Conservation (phyloP, 1,140 invertebrate species). For the Magallana ariakensis region DNA sequence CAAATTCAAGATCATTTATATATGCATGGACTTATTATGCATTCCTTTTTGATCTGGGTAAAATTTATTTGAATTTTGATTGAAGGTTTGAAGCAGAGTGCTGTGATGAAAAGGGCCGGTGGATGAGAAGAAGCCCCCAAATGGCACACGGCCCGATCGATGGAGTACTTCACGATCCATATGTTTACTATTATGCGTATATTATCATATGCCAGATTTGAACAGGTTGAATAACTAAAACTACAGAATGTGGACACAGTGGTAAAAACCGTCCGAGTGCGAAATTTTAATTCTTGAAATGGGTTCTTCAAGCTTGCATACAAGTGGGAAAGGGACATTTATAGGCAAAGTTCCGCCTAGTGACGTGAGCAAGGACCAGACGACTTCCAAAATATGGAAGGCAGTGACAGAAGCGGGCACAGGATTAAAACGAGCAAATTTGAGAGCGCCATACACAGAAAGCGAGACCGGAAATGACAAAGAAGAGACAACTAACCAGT, state of each 20-base stretch:
- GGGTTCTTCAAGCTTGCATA: conserved; percentile 1
- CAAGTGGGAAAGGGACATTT: conserved; percentile 37
- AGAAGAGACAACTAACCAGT: conserved; percentile 27
- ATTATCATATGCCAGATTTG: conserved; percentile 20
- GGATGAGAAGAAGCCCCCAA: conserved; percentile 9
- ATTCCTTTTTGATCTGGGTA: no score
- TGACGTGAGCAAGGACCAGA: neutral
- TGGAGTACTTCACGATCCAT: neutral
- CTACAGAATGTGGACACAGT: neutral
- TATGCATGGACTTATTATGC: no score
- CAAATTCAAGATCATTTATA: no score
- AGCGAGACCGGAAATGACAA: conserved; percentile 5
- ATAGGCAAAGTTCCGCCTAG: neutral
- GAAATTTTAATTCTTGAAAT: neutral
- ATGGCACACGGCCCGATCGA: conserved; percentile 19
- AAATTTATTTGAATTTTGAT: no score
- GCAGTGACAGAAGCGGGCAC: neutral
- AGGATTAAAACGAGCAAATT: neutral
- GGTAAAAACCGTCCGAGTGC: neutral
- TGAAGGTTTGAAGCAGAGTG: no score
- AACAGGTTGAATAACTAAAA: conserved; percentile 23
- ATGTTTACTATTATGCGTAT: neutral
- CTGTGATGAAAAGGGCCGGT: neutral
- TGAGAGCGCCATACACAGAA: neutral
- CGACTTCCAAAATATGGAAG: neutral